Conservation (phyloP, 2,888 invertebrate genomes). For the Saturnia japonica region DNA sequence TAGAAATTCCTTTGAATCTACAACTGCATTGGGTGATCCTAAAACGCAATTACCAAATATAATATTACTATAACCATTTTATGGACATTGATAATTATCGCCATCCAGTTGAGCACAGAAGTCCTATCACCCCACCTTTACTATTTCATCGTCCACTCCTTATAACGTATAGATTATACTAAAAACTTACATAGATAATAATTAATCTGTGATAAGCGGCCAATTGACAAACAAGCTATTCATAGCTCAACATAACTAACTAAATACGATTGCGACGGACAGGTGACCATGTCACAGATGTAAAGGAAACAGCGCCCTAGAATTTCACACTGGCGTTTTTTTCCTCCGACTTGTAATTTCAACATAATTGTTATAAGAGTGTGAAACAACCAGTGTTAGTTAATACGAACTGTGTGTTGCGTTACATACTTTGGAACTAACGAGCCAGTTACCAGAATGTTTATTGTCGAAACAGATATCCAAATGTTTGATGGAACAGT, state of each 20-base stretch:
- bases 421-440: not conserved
- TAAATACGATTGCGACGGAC: not conserved
- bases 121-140: too few species aligned
- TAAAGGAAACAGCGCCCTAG: conserved; percentile 61
- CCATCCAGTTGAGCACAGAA: too few species aligned
- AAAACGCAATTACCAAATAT: too few species aligned
- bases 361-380: conserved; percentile 16
- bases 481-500: not conserved
- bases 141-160: too few species aligned
- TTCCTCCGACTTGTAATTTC: conserved; percentile 41
- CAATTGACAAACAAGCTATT: not conserved
- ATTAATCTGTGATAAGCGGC: not conserved
- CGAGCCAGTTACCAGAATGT: not conserved
- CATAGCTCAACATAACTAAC: not conserved
- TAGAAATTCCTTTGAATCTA: too few species aligned
- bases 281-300: conserved; percentile 25
- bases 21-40: not conserved
- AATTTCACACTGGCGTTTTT: conserved; percentile 54
- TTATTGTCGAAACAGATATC: not conserved
- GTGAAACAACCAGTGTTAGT: conserved; percentile 17
- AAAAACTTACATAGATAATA: not conserved
- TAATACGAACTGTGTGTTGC: not conserved
- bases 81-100: too few species aligned
- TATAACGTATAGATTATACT: too few species aligned
- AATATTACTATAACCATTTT: too few species aligned